These are phyloP conservation scores for Podocnemis expansa DNA, from an alignment of 2,113 vertebrate species.

Conservation along the genomic window DNA sequence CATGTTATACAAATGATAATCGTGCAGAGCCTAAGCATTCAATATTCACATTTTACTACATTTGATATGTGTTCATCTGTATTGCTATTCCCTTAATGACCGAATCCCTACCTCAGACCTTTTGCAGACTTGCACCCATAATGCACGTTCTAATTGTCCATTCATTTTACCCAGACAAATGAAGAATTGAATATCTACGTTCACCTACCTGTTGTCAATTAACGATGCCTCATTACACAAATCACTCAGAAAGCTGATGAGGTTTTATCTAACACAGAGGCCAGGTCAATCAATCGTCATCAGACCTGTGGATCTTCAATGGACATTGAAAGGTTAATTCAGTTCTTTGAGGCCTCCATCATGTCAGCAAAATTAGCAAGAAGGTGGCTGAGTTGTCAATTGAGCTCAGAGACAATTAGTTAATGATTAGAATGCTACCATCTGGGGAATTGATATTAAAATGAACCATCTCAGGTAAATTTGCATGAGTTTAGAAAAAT, in stretches of 20 bases:
- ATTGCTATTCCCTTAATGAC: not conserved
- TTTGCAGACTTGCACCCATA: not conserved
- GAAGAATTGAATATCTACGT: conserved; percentile 76
- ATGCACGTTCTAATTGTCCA: not conserved
- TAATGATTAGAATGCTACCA: conserved; percentile 92
- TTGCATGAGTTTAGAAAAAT: conserved; percentile 81
- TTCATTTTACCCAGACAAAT: conserved; percentile 23
- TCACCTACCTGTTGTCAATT: conserved; percentile 88
- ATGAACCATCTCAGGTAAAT: conserved; percentile 89
- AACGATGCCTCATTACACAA: conserved; percentile 97
- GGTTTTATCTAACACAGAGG: conserved; percentile 92
- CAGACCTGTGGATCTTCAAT: conserved; percentile 86
- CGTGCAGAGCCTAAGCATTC: not conserved
- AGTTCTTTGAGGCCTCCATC: conserved; percentile 83
- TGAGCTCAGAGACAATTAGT: conserved; percentile 95
- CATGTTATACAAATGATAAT: conserved; percentile 7
- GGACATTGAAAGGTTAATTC: conserved; percentile 93
- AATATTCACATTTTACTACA: not conserved
- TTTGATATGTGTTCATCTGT: rapidly evolving
- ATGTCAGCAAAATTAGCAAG: conserved; percentile 97
- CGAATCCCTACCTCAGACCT: not conserved
- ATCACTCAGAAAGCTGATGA: conserved; percentile 92
- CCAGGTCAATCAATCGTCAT: conserved; percentile 92
- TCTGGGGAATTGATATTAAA: conserved; percentile 89
- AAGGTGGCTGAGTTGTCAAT: conserved; percentile 87